Conservation (phyloP, 2,888 invertebrate genomes). For the Sminthurides aquaticus region DNA sequence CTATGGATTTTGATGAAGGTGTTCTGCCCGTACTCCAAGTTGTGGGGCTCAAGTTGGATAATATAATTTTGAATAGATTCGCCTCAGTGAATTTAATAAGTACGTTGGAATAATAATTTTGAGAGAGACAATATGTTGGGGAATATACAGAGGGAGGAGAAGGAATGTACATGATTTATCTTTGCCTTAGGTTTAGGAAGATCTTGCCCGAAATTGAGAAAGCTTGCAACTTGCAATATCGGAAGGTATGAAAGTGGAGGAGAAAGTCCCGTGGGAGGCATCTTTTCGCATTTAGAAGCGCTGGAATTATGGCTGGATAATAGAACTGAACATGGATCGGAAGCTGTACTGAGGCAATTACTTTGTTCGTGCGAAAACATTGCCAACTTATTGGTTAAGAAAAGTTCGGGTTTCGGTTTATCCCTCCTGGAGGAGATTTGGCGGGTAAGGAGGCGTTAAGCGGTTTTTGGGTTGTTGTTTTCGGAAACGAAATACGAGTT, state of each 20-base stretch:
- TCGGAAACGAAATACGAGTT: too few species aligned
- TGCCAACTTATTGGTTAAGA: constrained; percentile 45
- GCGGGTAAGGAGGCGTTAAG: constrained; percentile 40
- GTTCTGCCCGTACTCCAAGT: constrained; percentile 45
- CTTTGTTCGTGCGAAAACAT: constrained; percentile 42
- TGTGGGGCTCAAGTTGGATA: constrained; percentile 44
- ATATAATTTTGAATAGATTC: constrained; percentile 45
- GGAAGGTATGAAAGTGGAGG: constrained; percentile 34
- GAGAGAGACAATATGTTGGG: neutral
- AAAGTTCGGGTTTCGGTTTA: constrained; percentile 43
- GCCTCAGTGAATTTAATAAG: constrained; percentile 44
- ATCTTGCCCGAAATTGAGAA: constrained; percentile 45
- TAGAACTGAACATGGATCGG: constrained; percentile 37
- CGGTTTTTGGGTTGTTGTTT: too few species aligned
- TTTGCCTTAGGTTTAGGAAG: constrained; percentile 44
- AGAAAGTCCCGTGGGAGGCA: constrained; percentile 1
- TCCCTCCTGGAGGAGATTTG: constrained; percentile 43
- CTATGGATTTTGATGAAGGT: constrained; percentile 45
- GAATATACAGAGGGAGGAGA: too few species aligned
- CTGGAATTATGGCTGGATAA: constrained; percentile 45
- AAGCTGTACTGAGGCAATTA: constrained; percentile 44
- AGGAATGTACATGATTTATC: neutral
- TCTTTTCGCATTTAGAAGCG: constrained; percentile 27
- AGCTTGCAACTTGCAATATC: constrained; percentile 45
- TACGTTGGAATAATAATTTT: constrained; percentile 32